Evolutionary conservation across 2,888 invertebrate species (phyloP), one percentile per base, ranked within the genome.

Genomic region (Siphonodentalium dalli): DNA sequence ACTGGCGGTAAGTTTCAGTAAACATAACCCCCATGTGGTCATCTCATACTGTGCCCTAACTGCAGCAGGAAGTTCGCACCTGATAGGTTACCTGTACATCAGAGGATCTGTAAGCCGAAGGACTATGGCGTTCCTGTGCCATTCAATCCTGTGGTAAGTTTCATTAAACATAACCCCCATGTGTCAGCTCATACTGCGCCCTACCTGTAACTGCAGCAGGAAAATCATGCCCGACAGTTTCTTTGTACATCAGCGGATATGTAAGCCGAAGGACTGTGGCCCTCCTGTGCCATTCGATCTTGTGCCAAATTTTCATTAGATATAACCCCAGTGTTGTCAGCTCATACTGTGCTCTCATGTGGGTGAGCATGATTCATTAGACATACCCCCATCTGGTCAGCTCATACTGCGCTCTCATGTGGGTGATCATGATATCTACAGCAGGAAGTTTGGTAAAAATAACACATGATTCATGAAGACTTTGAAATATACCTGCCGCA

Each of bases 221-320:
- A 88, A 87, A 28, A 89, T 89, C 78, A 82, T 85, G 57, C 87
- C 88, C 0, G 88, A 89, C 63, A 83, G 89, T 23, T 75, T 89
- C 33, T 68, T 82, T 15, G 84, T 87, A 6, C 88, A 88, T 72
- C 85, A 87, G 66, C 82, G 84, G 46, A 85, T 85, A 54, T 88
- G 88, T 65, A 68, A 61, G 42, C 64, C 64, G n/a, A 64, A 66
- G 43, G 57, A 46, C 20, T 63, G 65, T 33, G n/a, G n/a, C n/a
- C n/a, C n/a, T n/a, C n/a, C n/a, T n/a, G n/a, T n/a, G n/a, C n/a
- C n/a, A n/a, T n/a, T n/a, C n/a, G n/a, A n/a, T n/a, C n/a, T n/a
- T n/a, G n/a, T n/a, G n/a, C n/a, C n/a, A n/a, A n/a, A n/a, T n/a
- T n/a, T n/a, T n/a, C n/a, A n/a, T n/a, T n/a, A n/a, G n/a, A n/a